A percentile compares a stretch with the other conserved stretches of the same genome.
Evolutionary conservation across 2,888 invertebrate species (phyloP).

Genomic region (Margaritifera margaritifera): DNA sequence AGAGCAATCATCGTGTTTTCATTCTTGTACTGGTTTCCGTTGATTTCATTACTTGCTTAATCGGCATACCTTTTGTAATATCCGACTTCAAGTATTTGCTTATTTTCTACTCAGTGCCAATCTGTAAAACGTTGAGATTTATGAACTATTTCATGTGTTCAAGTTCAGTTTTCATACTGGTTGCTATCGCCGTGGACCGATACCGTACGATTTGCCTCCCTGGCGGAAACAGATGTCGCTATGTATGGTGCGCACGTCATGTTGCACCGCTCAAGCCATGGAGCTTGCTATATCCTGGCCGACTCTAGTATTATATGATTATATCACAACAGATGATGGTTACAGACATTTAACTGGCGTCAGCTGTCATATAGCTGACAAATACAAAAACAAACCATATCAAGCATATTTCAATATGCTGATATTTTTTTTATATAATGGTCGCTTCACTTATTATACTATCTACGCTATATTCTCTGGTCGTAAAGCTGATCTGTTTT

Average conservation of each 20-base stretch:
- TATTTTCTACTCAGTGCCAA: no score
- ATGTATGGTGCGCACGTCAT: constrained; percentile 27
- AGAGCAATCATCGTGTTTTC: no score
- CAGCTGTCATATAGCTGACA: constrained; percentile 48
- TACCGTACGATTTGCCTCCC: constrained; percentile 55
- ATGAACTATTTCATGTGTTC: no score
- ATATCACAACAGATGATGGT: constrained; percentile 33
- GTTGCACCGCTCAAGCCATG: constrained; percentile 14
- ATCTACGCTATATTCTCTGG: constrained; percentile 38
- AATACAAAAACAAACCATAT: constrained; percentile 21
- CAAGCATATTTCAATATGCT: constrained; percentile 37
- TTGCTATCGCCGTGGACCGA: no score
- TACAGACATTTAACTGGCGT: constrained; percentile 34
- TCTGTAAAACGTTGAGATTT: no score
- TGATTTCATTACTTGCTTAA: no score
- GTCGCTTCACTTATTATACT: constrained; percentile 28
- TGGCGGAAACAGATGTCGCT: constrained; percentile 42
- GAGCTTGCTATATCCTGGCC: constrained; percentile 42
- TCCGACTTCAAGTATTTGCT: no score
- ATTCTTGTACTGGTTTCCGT: no score
- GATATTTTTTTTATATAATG: constrained; percentile 43
- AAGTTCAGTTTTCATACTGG: no score
- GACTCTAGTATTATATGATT: constrained; percentile 48
- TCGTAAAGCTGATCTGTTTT: constrained; percentile 24
- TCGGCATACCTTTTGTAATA: no score